A percentile compares a stretch with the other conserved stretches of the same genome.
Evolutionary conservation across 2,888 invertebrate species (phyloP).

Genomic region (Scrobipalpa costella): DNA sequence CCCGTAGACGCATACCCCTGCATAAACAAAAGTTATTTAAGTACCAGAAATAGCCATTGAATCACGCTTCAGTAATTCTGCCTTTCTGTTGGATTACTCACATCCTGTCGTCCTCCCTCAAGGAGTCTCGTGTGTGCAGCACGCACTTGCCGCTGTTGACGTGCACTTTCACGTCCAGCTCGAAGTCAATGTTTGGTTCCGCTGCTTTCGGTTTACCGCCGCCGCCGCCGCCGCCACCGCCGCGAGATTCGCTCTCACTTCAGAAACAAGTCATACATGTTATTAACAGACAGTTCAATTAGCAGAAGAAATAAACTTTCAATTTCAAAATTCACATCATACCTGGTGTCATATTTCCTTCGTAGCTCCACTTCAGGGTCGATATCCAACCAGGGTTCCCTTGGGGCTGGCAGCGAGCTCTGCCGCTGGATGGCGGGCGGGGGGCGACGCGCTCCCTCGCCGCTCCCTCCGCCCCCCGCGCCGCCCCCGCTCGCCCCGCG

Average conservation of each 20-base stretch:
- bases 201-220: slow-evolving; percentile 75
- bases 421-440: slow-evolving; percentile 78
- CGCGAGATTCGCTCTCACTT: not conserved
- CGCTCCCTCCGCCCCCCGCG: slow-evolving; percentile 34
- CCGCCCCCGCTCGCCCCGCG: slow-evolving; percentile 36
- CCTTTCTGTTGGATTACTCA: slow-evolving; percentile 47
- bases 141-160: slow-evolving; percentile 99
- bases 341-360: slow-evolving; percentile 46
- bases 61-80: not conserved
- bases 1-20: slow-evolving; percentile 1
- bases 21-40: not conserved
- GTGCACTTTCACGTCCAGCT: slow-evolving; percentile 96
- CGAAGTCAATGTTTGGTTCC: slow-evolving; percentile 97
- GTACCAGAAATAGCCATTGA: not conserved
- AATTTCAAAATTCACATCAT: slow-evolving; percentile 1
- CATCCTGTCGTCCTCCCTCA: slow-evolving; percentile 85
- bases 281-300: not conserved
- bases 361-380: slow-evolving; percentile 58
- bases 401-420: slow-evolving; percentile 87
- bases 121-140: slow-evolving; percentile 93
- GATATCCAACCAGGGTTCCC: slow-evolving; percentile 81
- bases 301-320: too few relatives aligned
- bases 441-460: slow-evolving; percentile 52
- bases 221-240: slow-evolving; percentile 29
- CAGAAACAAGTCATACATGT: too few relatives aligned